phyloP scores from a whole-genome alignment of 2,888 invertebrate genomes.

The Drosophila ezoana region DNA sequence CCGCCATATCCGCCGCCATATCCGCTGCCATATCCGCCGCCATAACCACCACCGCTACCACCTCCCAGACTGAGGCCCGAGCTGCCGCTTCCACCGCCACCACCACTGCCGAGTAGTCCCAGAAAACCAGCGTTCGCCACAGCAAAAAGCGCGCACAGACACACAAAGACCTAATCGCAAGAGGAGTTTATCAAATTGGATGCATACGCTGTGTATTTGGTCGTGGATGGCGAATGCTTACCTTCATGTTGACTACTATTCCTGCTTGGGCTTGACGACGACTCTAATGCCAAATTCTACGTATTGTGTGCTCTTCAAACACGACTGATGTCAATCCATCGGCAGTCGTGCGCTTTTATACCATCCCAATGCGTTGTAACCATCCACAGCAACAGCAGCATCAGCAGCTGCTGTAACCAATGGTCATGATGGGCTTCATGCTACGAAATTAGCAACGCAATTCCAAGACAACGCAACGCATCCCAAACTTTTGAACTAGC shows the following conservation, averaged over 20 bases:
- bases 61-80: constrained; percentile 49
- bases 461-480: constrained; percentile 32
- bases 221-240: constrained; percentile 31
- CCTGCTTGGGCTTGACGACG: constrained; percentile 42
- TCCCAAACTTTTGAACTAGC: constrained; percentile 18
- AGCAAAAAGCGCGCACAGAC: constrained; percentile 72
- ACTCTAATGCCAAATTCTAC: constrained; percentile 43
- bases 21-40: constrained; percentile 39
- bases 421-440: constrained; percentile 37
- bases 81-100: constrained; percentile 47
- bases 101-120: constrained; percentile 56
- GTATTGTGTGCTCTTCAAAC: constrained; percentile 38
- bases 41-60: constrained; percentile 46
- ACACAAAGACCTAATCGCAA: constrained; percentile 70
- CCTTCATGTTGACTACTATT: constrained; percentile 73
- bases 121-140: constrained; percentile 78
- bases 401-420: constrained; percentile 30
- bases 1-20: constrained; percentile 30
- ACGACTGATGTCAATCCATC: constrained; percentile 67
- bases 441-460: constrained; percentile 56
- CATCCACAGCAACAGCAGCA: not conserved
- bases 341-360: constrained; percentile 68
- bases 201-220: not conserved
- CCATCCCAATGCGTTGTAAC: constrained; percentile 40
- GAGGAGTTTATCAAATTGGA: not conserved